Evolutionary conservation across 1,140 invertebrate species (phyloP), one percentile per base, ranked within the genome.

Genomic region (Drosophila erecta): DNA sequence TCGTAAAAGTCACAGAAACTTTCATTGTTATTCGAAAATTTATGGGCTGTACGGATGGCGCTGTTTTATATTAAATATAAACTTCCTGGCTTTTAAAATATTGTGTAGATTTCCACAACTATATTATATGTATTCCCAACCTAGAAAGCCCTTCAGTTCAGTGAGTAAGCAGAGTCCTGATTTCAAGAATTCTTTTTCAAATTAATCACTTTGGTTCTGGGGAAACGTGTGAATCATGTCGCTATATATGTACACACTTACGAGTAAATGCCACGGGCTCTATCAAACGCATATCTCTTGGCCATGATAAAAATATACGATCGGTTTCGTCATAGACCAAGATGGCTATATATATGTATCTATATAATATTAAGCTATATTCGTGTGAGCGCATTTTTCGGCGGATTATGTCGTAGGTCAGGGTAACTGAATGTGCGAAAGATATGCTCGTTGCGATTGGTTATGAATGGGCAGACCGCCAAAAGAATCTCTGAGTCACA

Each of bases 341-440:
- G 59, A 47, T 40, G 22, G 22, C 33, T 47, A 27, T 37, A 12
- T 46, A 51, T 41, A 33, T 40, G 64, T 4, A 8, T 61, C 37
- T 60, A 53, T 58, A 53, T 53, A 17, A 20, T 38, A 44, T 44
- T 4, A 20, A 47, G 46, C 22, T 47, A 30, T 47, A 59, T 56
- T 33, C 37, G 54, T 53, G 24, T 58, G 47, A 50, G 47, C 51
- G 35, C 24, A 61, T 61, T 70, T 33, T 73, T 46, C 4, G 46
- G 70, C 37, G 58, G 70, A 74, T 54, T 60, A 61, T 84, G 81
- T 73, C 77, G 81, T 85, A 85, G 81, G 81, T 85, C 81, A 85
- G 70, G 77, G 71, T 73, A 69, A 49, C 20, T 14, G 33, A 60
- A 40, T 60, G 30, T 50, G 56, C 58, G 11, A 67, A 61, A 44